Conservation (phyloP, 1,140 invertebrate genomes). For the Heliconius nattereri region DNA sequence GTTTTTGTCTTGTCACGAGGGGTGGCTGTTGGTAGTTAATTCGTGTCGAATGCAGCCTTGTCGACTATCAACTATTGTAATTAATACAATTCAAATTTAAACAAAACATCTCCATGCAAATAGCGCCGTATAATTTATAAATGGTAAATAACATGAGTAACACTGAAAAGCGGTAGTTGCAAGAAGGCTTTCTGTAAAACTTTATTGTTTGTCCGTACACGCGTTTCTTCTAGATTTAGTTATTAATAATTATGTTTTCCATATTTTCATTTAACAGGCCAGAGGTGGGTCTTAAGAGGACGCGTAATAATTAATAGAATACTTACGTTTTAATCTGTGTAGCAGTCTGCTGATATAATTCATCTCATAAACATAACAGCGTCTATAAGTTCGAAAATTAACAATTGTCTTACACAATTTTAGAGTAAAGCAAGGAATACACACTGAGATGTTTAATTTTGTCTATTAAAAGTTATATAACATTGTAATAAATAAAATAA, state of each 20-base stretch:
- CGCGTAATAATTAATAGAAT: background rate
- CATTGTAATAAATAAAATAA: conserved; percentile 13
- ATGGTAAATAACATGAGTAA: conserved; percentile 41
- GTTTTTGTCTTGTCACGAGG: conserved; percentile 58
- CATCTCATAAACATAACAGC: conserved; percentile 31
- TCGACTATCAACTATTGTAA: conserved; percentile 47
- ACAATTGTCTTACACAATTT: conserved; percentile 31
- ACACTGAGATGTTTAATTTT: background rate
- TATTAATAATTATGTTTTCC: background rate
- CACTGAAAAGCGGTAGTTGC: conserved; percentile 2
- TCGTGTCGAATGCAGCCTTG: conserved; percentile 63
- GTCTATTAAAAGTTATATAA: background rate
- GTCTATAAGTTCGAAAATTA: conserved; percentile 3
- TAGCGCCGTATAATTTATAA: conserved; percentile 49
- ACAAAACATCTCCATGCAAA: conserved; percentile 48
- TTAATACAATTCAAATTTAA: conserved; percentile 55
- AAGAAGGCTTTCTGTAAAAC: background rate
- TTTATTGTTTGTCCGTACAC: background rate
- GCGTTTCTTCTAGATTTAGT: background rate
- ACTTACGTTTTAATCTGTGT: conserved; percentile 21
- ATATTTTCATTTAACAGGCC: background rate
- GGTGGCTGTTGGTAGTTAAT: conserved; percentile 30
- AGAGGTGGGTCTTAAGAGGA: background rate
- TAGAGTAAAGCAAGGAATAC: background rate
- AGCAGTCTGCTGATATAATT: conserved; percentile 31